Percentiles rank a stretch among this genome's conserved stretches.
phyloP scores from a whole-genome alignment of 2,797 vertebrate species.

The Leptatherina wallacei region DNA sequence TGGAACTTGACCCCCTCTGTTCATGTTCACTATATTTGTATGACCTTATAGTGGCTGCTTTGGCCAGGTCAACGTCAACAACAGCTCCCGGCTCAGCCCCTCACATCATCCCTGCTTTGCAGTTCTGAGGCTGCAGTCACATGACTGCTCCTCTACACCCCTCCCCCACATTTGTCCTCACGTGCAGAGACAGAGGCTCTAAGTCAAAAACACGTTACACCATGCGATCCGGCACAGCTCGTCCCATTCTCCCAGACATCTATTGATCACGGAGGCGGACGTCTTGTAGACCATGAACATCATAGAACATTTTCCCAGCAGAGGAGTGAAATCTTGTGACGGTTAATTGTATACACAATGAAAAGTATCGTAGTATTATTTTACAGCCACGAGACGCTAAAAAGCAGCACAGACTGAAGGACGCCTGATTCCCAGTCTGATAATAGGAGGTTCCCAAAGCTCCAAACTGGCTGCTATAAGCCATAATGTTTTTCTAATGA shows the following conservation, averaged over 20 bases:
- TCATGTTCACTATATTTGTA: neutral
- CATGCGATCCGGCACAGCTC: slow-evolving; percentile 13
- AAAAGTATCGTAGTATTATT: neutral
- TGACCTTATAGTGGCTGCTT: neutral
- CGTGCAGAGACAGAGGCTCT: slow-evolving; percentile 52
- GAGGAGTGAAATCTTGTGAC: neutral
- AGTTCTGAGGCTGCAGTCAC: slow-evolving; percentile 54
- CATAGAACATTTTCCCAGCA: slow-evolving; percentile 14
- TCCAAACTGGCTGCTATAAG: slow-evolving; percentile 8
- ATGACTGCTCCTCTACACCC: slow-evolving; percentile 33
- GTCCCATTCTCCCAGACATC: neutral
- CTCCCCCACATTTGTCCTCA: slow-evolving; percentile 46
- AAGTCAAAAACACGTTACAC: slow-evolving; percentile 41
- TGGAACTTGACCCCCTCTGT: neutral
- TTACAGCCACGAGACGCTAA: neutral
- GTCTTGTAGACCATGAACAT: slow-evolving; percentile 8
- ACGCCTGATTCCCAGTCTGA: neutral
- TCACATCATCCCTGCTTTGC: slow-evolving; percentile 20
- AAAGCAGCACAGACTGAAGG: neutral
- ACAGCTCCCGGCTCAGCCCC: slow-evolving; percentile 23
- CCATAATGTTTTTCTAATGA: slow-evolving; percentile 29
- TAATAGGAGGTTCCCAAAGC: slow-evolving; percentile 21
- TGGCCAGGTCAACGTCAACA: slow-evolving; percentile 20
- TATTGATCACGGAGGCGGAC: slow-evolving; percentile 39
- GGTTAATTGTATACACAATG: neutral